Conservation (phyloP, 2,113 vertebrate species). For the Columba livia region DNA sequence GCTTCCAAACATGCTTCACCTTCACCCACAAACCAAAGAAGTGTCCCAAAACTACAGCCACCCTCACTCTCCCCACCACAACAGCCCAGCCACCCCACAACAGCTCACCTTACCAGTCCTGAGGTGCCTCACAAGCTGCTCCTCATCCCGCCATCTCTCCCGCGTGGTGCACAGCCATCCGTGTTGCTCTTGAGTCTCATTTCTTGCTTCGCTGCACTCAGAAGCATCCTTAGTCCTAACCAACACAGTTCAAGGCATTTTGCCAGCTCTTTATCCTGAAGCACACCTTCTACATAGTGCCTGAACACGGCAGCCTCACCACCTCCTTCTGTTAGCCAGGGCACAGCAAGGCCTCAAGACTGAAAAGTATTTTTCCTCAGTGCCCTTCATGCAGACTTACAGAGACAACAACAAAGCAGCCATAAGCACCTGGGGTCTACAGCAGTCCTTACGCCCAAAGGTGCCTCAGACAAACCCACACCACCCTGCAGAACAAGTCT, state of each 20-base stretch:
- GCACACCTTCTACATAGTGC: fast-evolving
- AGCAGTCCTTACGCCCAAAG: fast-evolving
- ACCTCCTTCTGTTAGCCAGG: fast-evolving
- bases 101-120: fast-evolving
- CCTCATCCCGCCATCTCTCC: fast-evolving
- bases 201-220: not conserved
- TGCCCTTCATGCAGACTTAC: not conserved
- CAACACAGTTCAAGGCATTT: fast-evolving
- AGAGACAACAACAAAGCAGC: no score
- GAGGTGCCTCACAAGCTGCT: fast-evolving
- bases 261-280: fast-evolving
- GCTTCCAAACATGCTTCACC: fast-evolving
- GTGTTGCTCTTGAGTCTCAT: fast-evolving
- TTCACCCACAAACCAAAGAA: not conserved
- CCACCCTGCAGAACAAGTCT: fast-evolving
- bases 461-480: fast-evolving
- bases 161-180: fast-evolving
- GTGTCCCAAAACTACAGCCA: fast-evolving
- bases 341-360: fast-evolving
- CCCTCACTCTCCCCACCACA: not conserved
- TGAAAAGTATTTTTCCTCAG: fast-evolving
- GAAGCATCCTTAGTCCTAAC: not conserved
- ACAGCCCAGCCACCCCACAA: fast-evolving
- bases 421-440: fast-evolving
- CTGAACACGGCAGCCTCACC: fast-evolving